Conservation (phyloP, 2,888 invertebrate species). For the Callimorpha dominula region DNA sequence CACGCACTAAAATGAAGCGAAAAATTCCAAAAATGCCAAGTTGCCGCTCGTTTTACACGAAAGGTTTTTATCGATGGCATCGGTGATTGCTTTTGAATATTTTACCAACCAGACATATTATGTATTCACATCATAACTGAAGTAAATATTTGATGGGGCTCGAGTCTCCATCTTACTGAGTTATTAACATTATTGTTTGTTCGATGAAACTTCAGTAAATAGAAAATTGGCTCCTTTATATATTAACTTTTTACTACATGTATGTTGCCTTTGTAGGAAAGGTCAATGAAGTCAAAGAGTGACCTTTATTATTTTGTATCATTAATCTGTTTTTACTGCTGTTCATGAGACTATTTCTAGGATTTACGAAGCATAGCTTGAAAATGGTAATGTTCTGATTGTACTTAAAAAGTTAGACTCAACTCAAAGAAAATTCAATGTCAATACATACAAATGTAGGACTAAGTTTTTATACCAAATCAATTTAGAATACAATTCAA, state of each 20-base stretch:
- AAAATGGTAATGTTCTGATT: conserved; percentile 9
- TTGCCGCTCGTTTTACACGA: conserved; percentile 63
- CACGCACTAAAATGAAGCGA: conserved; percentile 59
- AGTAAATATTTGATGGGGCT: conserved; percentile 58
- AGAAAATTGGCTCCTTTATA: conserved; percentile 32
- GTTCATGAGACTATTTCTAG: conserved; percentile 17
- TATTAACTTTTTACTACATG: conserved; percentile 28
- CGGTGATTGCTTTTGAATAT: conserved; percentile 72
- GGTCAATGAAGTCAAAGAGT: conserved; percentile 17
- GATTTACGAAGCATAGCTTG: conserved; percentile 10
- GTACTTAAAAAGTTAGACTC: not conserved
- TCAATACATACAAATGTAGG: not conserved
- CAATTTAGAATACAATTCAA: not conserved
- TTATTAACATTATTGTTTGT: conserved; percentile 62
- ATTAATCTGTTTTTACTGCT: conserved; percentile 16
- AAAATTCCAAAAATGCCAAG: conserved; percentile 64
- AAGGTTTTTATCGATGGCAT: conserved; percentile 63
- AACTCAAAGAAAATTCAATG: not conserved
- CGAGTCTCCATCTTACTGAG: conserved; percentile 52
- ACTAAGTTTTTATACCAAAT: not conserved
- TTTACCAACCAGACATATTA: conserved; percentile 66
- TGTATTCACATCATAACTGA: conserved; percentile 61
- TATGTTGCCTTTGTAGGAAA: not conserved
- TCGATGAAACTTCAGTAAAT: conserved; percentile 40
- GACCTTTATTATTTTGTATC: conserved; percentile 22